phyloP scores from a whole-genome alignment of 2,113 vertebrate genomes.

The Smithornis capensis region DNA sequence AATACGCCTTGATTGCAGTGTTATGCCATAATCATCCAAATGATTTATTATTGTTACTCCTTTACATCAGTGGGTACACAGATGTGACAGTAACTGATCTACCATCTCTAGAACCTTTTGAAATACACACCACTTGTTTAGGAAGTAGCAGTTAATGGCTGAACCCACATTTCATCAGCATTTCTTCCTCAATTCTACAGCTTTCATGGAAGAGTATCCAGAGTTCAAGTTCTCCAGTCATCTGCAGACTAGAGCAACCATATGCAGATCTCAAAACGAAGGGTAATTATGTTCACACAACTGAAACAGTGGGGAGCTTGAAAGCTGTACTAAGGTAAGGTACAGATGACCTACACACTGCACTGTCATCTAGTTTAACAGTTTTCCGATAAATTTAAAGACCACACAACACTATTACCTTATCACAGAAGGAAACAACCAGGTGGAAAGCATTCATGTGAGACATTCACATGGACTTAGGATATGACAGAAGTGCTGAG shows the following conservation, averaged over 20 bases:
- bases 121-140: neutral
- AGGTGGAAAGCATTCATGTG: neutral
- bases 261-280: neutral
- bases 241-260: neutral
- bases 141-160: neutral
- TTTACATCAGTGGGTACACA: neutral
- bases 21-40: neutral
- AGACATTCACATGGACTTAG: neutral
- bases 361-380: neutral
- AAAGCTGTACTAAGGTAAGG: neutral
- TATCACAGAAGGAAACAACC: neutral
- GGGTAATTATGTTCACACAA: neutral
- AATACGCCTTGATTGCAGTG: neutral
- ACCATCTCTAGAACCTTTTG: neutral
- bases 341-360: neutral
- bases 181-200: neutral
- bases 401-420: neutral
- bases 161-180: neutral
- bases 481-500: neutral
- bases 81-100: neutral
- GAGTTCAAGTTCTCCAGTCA: neutral
- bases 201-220: neutral
- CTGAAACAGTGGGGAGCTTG: neutral
- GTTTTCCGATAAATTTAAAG: neutral
- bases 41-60: neutral